Evolutionary conservation across 1,140 invertebrate species (phyloP), one percentile per base, ranked within the genome.

Genomic region (Araneus ventricosus): DNA sequence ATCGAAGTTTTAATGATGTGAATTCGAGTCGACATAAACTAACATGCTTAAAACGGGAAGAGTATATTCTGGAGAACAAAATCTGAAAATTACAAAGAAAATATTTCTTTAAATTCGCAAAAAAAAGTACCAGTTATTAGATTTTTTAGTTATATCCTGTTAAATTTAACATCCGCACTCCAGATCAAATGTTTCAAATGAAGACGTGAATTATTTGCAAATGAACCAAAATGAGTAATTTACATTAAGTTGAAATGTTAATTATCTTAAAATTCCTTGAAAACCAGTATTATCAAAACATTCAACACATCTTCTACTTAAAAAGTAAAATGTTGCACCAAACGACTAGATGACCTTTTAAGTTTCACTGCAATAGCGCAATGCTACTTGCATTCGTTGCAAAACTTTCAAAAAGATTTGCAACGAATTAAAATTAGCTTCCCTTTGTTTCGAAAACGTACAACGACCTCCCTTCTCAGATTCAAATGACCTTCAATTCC

Each of bases 401-500:
- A 63, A 75, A 17, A 75, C n/a, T 30, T 70, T 70, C 67, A 70
- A 70, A 70, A 70, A 75, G 67, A 34, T 75, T 75, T 75, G 67
- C 67, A 75, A 75, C 27, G 67, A 75, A 75, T 75, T 75, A 75
- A 17, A 75, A 75, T 75, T 34, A 34, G 30, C 20, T 20, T 3
- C 7, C 20, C 17, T 14, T 17, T 10, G 30, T 75, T 75, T 75
- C 30, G 8, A 75, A 34, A 75, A 75, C 30, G 67, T 34, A 75
- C 67, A 75, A 34, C 30, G 67, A 75, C 67, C 67, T 75, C 67
- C 30, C 30, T 75, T 75, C 67, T 75, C 67, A 17, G 30, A 75
- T 75, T 30, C 34, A 14, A 75, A 30, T 75, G 67, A 75, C 67
- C 67, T 75, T 75, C 67, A 75, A 75, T 75, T 75, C 30, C 67